These are phyloP conservation scores for Plestiodon gilberti DNA, from an alignment of 2,113 vertebrate species.

Conservation along the genomic window DNA sequence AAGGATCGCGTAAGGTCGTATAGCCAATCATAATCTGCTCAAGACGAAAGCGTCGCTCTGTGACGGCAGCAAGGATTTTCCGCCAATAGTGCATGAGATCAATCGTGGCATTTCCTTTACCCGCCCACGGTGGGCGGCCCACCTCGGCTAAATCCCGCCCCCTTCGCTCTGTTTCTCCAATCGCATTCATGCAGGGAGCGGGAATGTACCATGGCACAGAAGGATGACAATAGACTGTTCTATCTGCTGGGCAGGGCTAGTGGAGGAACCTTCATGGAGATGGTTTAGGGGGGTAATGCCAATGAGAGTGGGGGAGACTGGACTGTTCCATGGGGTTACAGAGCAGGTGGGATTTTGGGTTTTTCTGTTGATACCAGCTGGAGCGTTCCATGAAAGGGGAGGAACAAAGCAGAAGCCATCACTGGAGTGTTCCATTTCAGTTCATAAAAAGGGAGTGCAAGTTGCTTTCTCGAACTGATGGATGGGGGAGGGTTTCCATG, in stretches of 20 bases:
- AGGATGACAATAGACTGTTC: not conserved
- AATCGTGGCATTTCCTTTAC: no score
- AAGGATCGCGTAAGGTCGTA: accelerated
- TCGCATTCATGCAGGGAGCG: not conserved
- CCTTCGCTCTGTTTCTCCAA: no score
- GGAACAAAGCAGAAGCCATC: not conserved
- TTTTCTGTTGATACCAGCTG: not conserved
- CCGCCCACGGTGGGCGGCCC: no score
- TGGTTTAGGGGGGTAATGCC: no score
- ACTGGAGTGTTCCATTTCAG: not conserved
- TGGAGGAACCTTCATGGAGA: no score
- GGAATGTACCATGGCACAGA: not conserved
- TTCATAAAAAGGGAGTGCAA: not conserved
- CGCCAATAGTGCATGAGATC: no score
- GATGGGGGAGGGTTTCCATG: not conserved
- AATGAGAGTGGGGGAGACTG: not conserved
- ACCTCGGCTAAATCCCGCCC: not conserved
- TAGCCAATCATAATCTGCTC: not conserved
- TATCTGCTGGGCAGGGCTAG: not conserved
- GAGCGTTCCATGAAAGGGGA: not conserved
- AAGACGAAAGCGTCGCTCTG: not conserved
- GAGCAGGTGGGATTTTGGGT: not conserved
- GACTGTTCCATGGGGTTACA: not conserved
- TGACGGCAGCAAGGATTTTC: no score
- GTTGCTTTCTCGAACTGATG: no score